A percentile compares a stretch with the other conserved stretches of the same genome.
Conservation (phyloP, 1,140 invertebrate species). For the Ridgeia piscesae region DNA sequence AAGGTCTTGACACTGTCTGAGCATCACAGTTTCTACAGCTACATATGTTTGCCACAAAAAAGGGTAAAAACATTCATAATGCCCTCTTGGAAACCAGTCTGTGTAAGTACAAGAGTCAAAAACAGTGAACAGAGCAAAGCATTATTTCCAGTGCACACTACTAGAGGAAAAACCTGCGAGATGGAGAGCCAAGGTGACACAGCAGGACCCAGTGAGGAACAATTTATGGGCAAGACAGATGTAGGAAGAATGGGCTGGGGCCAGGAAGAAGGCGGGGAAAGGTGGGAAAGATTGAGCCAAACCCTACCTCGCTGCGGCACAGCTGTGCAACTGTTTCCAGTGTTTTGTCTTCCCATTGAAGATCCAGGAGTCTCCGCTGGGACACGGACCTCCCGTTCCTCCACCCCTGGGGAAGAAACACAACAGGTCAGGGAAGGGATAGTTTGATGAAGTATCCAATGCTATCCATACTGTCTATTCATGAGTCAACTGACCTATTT, state of each 20-base stretch:
- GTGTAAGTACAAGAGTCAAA: background rate
- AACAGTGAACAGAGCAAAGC: background rate
- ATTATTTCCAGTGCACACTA: background rate
- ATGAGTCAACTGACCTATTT: too few species aligned
- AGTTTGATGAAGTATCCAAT: too few species aligned
- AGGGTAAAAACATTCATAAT: background rate
- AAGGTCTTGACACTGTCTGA: background rate
- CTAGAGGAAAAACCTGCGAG: too few species aligned
- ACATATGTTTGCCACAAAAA: background rate
- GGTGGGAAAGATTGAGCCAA: too few species aligned
- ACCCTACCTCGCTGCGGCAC: slow-evolving; percentile 19
- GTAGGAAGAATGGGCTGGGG: too few species aligned
- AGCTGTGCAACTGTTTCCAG: slow-evolving; percentile 32
- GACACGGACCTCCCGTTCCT: slow-evolving; percentile 39
- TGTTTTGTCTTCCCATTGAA: slow-evolving; percentile 31
- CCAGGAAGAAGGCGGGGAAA: too few species aligned
- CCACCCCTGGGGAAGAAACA: slow-evolving; percentile 33
- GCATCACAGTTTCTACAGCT: background rate
- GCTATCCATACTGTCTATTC: too few species aligned
- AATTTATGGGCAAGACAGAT: too few species aligned
- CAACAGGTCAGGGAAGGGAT: slow-evolving; percentile 9
- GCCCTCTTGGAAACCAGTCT: background rate
- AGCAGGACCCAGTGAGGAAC: too few species aligned
- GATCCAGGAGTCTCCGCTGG: slow-evolving; percentile 38
- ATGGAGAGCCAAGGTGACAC: too few species aligned